phyloP scores from a whole-genome alignment of 2,797 vertebrate species.

The Helostoma temminkii region DNA sequence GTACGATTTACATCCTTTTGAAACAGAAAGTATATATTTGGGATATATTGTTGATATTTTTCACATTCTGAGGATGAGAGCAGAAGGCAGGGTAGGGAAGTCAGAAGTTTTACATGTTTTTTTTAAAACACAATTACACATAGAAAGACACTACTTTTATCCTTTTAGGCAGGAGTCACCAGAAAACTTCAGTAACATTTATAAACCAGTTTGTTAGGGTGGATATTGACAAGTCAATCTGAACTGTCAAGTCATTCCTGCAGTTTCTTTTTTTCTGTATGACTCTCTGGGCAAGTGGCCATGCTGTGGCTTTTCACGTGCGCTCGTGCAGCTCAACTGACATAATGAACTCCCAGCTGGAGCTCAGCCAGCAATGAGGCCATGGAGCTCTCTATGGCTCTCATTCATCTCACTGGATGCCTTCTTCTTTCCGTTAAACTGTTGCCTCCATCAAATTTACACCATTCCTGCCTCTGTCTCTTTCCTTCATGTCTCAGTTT shows the following conservation, averaged over 20 bases:
- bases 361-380: conserved; percentile 60
- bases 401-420: conserved; percentile 29
- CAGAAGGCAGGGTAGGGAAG: no score
- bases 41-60: no score
- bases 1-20: no score
- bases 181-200: neutral
- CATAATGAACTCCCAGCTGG: conserved; percentile 76
- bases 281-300: conserved; percentile 46
- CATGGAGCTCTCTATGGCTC: conserved; percentile 43
- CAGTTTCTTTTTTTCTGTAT: neutral
- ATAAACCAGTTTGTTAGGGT: neutral
- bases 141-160: neutral
- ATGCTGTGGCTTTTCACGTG: conserved; percentile 69
- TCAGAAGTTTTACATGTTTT: no score
- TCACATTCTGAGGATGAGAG: no score
- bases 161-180: neutral
- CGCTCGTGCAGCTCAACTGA: conserved; percentile 50
- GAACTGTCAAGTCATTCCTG: neutral
- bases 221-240: neutral
- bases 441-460: conserved; percentile 23
- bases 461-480: conserved; percentile 6
- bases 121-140: neutral
- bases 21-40: no score
- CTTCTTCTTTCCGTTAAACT: conserved; percentile 10
- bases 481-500: conserved; percentile 2